Base-by-base conservation (phyloP, 2,797 vertebrate species). In the Catharus ustulatus region DNA sequence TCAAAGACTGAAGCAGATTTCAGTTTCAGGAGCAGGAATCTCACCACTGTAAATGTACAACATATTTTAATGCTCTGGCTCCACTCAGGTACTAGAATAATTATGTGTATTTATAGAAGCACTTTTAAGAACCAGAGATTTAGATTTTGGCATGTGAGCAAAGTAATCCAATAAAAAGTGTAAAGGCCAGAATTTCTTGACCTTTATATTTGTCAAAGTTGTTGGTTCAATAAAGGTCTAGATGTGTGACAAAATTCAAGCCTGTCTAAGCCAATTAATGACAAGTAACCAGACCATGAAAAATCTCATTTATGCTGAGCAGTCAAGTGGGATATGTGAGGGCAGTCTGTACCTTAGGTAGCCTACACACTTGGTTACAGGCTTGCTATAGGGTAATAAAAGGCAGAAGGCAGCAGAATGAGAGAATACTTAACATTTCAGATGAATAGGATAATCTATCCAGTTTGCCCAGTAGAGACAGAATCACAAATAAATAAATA, bases 251-350 rank as follows among this genome's bases (percentile, higher is more conserved):
- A 96, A 95, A 97, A 95, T 93, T 95, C 93, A 95, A 92, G 75
- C 90, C 91, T 94, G 89, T 90, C 94, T 96, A 83, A 95, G 93
- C 91, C 93, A 97, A 97, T 97, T 97, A 97, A 96, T 91, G 84
- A 84, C 89, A 90, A 89, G 93, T 87, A 97, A 95, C 69, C 51
- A 94, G 87, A 91, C 72, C 87, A 96, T 82, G 87, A 87, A 76
- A 93, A 62, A 95, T 76, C 84, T 95, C 93, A 95, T 93, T 96
- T 97, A 95, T 85, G 84, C 86, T 96, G 91, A 96, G 82, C 74
- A 95, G 87, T 96, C 83, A 87, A 83, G 67, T 80, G 93, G 85
- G 66, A 94, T 96, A 95, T 94, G 51, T 24, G 76, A 93, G 84
- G 89, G 85, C 95, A 94, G 30, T 36, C 57, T 49, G 67, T 52